These are phyloP conservation scores for Sceloporus tristichus DNA, from an alignment of 2,113 vertebrate species.

Conservation along the genomic window DNA sequence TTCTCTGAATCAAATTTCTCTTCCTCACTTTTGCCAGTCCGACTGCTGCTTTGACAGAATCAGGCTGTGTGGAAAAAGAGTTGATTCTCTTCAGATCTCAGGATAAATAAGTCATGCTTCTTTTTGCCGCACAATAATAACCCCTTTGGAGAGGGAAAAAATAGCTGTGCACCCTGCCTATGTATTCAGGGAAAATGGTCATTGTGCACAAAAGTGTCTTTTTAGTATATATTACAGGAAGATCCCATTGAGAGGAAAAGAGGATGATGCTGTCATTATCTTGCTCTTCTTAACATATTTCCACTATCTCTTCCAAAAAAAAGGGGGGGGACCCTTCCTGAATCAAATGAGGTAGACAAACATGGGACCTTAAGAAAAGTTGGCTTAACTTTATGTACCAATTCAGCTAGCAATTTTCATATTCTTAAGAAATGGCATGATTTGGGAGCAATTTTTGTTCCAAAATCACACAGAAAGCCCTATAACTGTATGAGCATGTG, in stretches of 20 bases:
- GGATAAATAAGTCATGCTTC: conserved; percentile 36
- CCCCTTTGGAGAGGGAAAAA: conserved; percentile 10
- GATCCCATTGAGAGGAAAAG: conserved; percentile 44
- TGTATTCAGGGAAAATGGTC: conserved; percentile 34
- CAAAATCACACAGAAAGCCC: no score
- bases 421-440: no score
- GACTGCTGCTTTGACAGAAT: conserved; percentile 66
- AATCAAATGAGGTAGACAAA: conserved; percentile 21
- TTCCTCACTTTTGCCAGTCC: conserved; percentile 67
- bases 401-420: neutral
- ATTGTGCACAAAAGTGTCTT: conserved; percentile 39
- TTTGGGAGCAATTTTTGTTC: no score
- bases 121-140: conserved; percentile 30
- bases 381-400: neutral
- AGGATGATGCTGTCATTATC: conserved; percentile 38
- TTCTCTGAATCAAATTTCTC: conserved; percentile 69
- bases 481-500: no score
- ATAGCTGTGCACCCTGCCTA: conserved; percentile 22
- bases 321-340: conserved; percentile 47
- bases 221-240: conserved; percentile 42
- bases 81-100: conserved; percentile 51
- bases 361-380: conserved; percentile 26
- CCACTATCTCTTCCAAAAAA: neutral
- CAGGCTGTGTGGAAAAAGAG: conserved; percentile 61
- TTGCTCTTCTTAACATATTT: conserved; percentile 17